Conservation (phyloP, 2,888 invertebrate species). For the Oegoconia quadripuncta region DNA sequence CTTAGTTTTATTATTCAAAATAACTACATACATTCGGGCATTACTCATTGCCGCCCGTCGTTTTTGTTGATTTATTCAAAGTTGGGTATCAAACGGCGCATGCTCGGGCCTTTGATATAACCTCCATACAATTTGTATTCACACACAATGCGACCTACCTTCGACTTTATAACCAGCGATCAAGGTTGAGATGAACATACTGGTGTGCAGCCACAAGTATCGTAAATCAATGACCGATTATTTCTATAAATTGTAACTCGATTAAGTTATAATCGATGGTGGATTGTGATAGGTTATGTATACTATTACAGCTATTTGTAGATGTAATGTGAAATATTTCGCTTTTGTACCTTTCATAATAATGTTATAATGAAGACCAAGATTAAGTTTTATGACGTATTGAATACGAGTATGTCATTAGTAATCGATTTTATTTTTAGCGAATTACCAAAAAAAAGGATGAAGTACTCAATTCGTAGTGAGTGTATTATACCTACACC, state of each 20-base stretch:
- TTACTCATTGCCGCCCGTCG: conserved; percentile 74
- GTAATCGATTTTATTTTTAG: too few species aligned
- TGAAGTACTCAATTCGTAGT: too few species aligned
- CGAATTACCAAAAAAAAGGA: too few species aligned
- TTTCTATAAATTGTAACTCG: conserved; percentile 77
- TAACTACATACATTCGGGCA: conserved; percentile 53
- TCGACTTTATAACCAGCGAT: too few species aligned
- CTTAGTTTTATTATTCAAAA: conserved; percentile 35
- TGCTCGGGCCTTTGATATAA: conserved; percentile 64
- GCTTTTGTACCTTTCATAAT: not conserved
- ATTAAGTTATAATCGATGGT: conserved; percentile 74
- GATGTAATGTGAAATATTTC: not conserved
- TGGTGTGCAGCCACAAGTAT: conserved; percentile 26
- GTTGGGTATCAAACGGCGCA: conserved; percentile 63
- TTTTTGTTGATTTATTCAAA: conserved; percentile 78
- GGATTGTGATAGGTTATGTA: conserved; percentile 44
- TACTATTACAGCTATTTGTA: not conserved
- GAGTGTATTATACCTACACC: too few species aligned
- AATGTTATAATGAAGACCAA: too few species aligned
- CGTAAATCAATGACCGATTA: conserved; percentile 74
- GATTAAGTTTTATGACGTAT: too few species aligned
- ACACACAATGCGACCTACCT: conserved; percentile 34
- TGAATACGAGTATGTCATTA: too few species aligned
- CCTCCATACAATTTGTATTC: conserved; percentile 69
- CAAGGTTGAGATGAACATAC: conserved; percentile 9